These are phyloP conservation scores for Smittia sp. DNA, from an alignment of 2,888 invertebrate species.

Conservation along the genomic window DNA sequence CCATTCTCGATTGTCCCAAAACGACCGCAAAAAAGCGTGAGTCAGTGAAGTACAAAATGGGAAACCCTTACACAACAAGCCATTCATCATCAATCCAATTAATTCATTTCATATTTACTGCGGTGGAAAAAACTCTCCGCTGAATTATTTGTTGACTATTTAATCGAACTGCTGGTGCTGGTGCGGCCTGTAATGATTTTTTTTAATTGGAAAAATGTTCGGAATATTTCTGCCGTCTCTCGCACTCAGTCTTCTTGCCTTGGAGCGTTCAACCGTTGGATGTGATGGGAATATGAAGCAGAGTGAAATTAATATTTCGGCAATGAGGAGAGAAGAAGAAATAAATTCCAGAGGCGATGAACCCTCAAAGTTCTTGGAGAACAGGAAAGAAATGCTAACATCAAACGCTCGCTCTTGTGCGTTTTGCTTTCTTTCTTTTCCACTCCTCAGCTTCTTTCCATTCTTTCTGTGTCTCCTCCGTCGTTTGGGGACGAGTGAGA, in stretches of 20 bases:
- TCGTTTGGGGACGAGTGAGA: too few relatives aligned
- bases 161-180: not conserved
- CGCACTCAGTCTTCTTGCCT: not conserved
- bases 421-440: not conserved
- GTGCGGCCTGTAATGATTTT: not conserved
- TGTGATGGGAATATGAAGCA: conserved; percentile 15
- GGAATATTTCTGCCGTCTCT: not conserved
- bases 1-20: conserved; percentile 7
- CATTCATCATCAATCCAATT: conserved; percentile 37
- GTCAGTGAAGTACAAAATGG: conserved; percentile 1
- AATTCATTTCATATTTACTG: conserved; percentile 39
- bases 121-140: conserved; percentile 27
- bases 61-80: conserved; percentile 4
- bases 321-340: not conserved
- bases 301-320: conserved; percentile 2
- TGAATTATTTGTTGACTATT: conserved; percentile 20
- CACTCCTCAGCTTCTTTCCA: not conserved
- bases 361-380: not conserved
- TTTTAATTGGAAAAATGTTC: not conserved
- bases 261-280: not conserved
- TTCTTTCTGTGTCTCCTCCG: not conserved
- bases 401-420: not conserved
- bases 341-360: not conserved
- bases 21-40: not conserved
- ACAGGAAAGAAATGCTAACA: not conserved